Percentiles rank a stretch among this genome's conserved stretches.
Conservation (phyloP, 2,113 vertebrate species). For the Damaliscus lunatus region DNA sequence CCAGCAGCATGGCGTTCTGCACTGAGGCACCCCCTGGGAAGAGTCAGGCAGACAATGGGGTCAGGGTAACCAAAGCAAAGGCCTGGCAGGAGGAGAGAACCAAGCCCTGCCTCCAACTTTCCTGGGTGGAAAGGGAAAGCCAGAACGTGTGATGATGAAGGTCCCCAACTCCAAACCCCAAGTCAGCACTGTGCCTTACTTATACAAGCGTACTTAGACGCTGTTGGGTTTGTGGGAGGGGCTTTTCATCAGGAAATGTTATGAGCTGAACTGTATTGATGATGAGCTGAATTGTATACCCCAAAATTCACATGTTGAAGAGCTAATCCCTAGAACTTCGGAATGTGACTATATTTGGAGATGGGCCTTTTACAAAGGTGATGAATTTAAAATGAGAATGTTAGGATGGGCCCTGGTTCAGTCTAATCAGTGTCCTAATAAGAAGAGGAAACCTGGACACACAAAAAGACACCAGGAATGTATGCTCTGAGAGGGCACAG, state of each 20-base stretch:
- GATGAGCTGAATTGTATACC: not conserved
- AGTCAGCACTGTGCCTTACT: not conserved
- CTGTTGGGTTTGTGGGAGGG: not conserved
- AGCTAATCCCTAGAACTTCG: not conserved
- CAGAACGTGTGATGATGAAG: not conserved
- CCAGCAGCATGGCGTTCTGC: not conserved
- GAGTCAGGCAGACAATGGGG: accelerated
- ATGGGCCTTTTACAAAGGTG: not conserved
- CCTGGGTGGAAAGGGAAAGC: not conserved
- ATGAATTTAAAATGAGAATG: not conserved
- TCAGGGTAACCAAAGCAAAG: not conserved
- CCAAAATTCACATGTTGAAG: not conserved
- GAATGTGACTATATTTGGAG: not conserved
- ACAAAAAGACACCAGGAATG: not conserved
- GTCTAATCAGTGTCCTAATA: not conserved
- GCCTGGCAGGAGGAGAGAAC: not conserved
- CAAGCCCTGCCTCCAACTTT: not conserved
- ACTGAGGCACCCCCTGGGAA: slow-evolving; percentile 64
- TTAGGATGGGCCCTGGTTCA: not conserved
- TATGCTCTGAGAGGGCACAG: not conserved
- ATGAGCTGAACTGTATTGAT: not conserved
- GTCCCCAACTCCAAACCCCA: not conserved
- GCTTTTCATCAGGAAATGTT: not conserved
- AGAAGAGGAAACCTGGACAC: not conserved
- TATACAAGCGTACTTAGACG: not conserved